phyloP scores from a whole-genome alignment of 2,888 invertebrate species.

The Rutpela maculata region DNA sequence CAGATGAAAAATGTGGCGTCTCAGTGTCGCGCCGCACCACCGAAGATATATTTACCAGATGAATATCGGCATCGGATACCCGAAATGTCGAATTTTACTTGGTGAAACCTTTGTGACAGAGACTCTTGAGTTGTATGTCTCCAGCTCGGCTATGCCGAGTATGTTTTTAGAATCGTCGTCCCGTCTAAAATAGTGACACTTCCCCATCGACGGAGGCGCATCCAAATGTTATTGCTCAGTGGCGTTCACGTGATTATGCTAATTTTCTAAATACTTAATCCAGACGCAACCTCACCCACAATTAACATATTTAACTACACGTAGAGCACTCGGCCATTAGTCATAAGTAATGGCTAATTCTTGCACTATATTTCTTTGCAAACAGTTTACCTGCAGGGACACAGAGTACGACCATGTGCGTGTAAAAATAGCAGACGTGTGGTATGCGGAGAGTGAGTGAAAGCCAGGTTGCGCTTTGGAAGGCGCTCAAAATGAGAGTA shows the following conservation, averaged over 20 bases:
- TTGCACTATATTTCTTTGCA: conserved; percentile 16
- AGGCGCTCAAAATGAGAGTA: conserved; percentile 72
- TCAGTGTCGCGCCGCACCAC: conserved; percentile 56
- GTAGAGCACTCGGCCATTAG: conserved; percentile 6
- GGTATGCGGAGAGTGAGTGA: conserved; percentile 70
- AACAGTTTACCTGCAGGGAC: conserved; percentile 10
- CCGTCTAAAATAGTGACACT: conserved; percentile 42
- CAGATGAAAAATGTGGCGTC: conserved; percentile 61
- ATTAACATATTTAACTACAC: conserved; percentile 23
- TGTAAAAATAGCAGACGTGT: conserved; percentile 69
- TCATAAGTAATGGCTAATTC: conserved; percentile 12
- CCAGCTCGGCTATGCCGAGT: conserved; percentile 49
- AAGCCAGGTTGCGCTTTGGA: conserved; percentile 71
- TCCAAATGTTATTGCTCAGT: conserved; percentile 17
- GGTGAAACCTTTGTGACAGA: conserved; percentile 54
- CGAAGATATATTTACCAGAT: conserved; percentile 57
- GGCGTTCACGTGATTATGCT: conserved; percentile 21
- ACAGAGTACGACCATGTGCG: conserved; percentile 37
- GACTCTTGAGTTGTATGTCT: conserved; percentile 17
- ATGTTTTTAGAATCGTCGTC: conserved; percentile 40
- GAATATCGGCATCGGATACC: conserved; percentile 47
- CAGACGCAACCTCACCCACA: background rate
- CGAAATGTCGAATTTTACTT: conserved; percentile 23
- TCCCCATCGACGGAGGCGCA: conserved; percentile 32
- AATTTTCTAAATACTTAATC: background rate